phyloP scores from a whole-genome alignment of 2,797 vertebrate genomes.

The Otolemur crassicaudatus region DNA sequence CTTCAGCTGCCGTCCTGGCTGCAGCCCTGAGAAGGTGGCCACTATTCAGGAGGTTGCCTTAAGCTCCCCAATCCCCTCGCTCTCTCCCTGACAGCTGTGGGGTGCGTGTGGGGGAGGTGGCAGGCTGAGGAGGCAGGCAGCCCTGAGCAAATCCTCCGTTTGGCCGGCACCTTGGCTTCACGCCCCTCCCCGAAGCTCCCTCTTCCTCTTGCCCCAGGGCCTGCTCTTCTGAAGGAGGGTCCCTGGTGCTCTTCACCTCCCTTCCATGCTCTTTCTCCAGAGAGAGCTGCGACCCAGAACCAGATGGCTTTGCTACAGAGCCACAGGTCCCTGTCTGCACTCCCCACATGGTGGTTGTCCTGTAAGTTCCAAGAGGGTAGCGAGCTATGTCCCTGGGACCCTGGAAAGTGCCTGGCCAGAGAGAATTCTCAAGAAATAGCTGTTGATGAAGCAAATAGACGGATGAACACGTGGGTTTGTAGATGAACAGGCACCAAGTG shows the following conservation, averaged over 20 bases:
- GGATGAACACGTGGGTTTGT: no score
- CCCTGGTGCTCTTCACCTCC: not conserved
- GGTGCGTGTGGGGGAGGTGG: not conserved
- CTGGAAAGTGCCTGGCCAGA: not conserved
- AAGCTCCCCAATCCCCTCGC: not conserved
- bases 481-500: not conserved
- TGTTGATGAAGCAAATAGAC: not conserved
- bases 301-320: not conserved
- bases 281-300: not conserved
- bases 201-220: not conserved
- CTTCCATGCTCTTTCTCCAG: not conserved
- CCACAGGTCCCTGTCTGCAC: not conserved
- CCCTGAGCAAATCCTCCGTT: not conserved
- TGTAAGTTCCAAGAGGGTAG: not conserved
- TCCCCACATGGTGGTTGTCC: not conserved
- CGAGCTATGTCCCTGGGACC: not conserved
- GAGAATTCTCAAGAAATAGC: not conserved
- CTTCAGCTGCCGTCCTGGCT: conserved; percentile 76
- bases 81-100: conserved; percentile 67
- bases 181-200: not conserved
- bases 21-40: conserved; percentile 74
- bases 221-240: not conserved
- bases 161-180: no score
- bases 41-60: conserved; percentile 37
- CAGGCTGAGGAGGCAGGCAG: conserved; percentile 85